Percentiles rank a stretch among this genome's conserved stretches.
Conservation (phyloP, 2,797 vertebrate species). For the Tiaroga cobitis region DNA sequence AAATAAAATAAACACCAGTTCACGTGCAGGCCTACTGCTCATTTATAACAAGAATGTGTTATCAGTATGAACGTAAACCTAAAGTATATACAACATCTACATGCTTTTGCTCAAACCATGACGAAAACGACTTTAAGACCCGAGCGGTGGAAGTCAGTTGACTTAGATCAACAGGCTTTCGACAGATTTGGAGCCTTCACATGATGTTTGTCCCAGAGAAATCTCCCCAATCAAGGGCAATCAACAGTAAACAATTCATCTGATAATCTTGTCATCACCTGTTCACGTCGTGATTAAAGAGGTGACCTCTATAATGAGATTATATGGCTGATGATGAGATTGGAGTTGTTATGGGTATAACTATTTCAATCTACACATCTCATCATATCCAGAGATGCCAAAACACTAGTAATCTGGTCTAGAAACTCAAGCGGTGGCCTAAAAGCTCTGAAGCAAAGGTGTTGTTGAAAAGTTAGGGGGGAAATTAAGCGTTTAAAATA, state of each 20-base stretch:
- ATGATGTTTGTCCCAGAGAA: constrained; percentile 29
- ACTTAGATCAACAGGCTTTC: constrained; percentile 43
- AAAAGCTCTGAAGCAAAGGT: background rate
- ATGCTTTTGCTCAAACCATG: background rate
- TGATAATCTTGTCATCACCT: constrained; percentile 17
- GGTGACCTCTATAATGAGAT: constrained; percentile 25
- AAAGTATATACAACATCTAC: background rate
- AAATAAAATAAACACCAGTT: constrained; percentile 6
- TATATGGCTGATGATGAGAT: constrained; percentile 23
- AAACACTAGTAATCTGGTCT: constrained; percentile 11
- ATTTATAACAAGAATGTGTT: background rate
- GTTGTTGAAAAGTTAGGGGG: background rate
- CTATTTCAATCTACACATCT: constrained; percentile 8
- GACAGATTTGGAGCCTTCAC: constrained; percentile 29
- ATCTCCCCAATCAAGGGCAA: constrained; percentile 27
- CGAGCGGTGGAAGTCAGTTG: constrained; percentile 40
- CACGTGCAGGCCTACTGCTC: background rate
- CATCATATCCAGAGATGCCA: constrained; percentile 13
- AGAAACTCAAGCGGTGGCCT: background rate
- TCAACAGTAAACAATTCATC: constrained; percentile 36
- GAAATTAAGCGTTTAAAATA: background rate
- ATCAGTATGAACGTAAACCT: background rate
- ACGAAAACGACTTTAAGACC: background rate
- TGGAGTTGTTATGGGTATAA: constrained; percentile 19
- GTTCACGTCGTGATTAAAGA: constrained; percentile 23